Conservation (phyloP, 2,113 vertebrate species). For the Etheostoma spectabile region DNA sequence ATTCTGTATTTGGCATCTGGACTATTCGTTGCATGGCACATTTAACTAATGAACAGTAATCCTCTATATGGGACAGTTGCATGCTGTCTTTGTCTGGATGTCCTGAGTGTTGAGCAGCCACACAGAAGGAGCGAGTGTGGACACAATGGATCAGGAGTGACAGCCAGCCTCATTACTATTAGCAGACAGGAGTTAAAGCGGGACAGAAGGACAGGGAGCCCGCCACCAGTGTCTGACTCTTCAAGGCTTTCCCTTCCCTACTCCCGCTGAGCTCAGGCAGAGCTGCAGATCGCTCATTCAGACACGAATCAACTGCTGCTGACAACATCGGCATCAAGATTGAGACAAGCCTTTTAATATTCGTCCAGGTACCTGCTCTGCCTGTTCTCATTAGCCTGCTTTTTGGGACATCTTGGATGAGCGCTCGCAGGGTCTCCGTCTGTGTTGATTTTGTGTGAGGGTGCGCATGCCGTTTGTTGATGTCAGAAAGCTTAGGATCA, state of each 20-base stretch:
- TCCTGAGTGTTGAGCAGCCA: neutral
- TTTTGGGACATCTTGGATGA: conserved; percentile 42
- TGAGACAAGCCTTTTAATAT: conserved; percentile 18
- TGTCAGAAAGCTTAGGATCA: conserved; percentile 28
- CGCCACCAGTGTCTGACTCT: conserved; percentile 11
- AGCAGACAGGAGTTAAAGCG: conserved; percentile 15
- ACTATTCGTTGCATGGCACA: neutral
- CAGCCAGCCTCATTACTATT: conserved; percentile 44
- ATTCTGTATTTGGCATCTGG: neutral
- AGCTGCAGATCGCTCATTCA: conserved; percentile 13
- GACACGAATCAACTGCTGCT: neutral
- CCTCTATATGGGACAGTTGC: neutral
- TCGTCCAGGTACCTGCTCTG: conserved; percentile 10
- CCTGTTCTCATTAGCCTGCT: conserved; percentile 55
- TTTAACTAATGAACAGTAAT: neutral
- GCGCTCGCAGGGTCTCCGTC: conserved; percentile 20
- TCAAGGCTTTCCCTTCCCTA: conserved; percentile 12
- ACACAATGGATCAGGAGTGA: conserved; percentile 31
- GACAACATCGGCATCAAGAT: conserved; percentile 3
- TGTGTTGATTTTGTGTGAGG: conserved; percentile 3
- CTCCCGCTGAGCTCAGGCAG: conserved; percentile 3
- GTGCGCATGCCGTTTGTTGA: conserved; percentile 4
- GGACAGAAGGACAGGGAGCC: conserved; percentile 9
- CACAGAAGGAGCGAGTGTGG: conserved; percentile 4
- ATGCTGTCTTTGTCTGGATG: conserved; percentile 35